These are phyloP conservation scores for Spizella passerina DNA, from an alignment of 2,797 vertebrate genomes.

Conservation along the genomic window DNA sequence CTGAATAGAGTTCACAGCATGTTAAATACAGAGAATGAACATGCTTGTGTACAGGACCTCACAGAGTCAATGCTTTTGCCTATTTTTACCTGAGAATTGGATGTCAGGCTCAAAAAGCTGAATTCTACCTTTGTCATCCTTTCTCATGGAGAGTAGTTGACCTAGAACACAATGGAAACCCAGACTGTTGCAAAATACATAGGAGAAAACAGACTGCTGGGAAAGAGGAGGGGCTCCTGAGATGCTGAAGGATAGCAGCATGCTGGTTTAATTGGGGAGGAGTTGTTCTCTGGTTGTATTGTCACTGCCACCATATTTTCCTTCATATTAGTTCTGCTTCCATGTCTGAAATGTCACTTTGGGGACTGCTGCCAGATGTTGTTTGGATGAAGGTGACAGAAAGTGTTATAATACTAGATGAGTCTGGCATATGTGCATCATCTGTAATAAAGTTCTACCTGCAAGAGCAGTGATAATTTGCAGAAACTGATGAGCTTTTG, in stretches of 20 bases:
- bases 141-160: not conserved
- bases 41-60: not conserved
- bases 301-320: not conserved
- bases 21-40: not conserved
- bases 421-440: constrained; percentile 23
- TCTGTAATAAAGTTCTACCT: constrained; percentile 33
- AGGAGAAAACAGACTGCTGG: not conserved
- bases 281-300: not conserved
- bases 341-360: constrained; percentile 39
- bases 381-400: constrained; percentile 39
- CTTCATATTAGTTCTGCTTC: constrained; percentile 47
- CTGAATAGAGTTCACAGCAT: not conserved
- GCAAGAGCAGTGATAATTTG: constrained; percentile 41
- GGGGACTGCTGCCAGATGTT: constrained; percentile 58
- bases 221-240: not conserved
- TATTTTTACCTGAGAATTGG: not conserved
- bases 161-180: not conserved
- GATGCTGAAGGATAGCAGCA: not conserved
- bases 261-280: not conserved
- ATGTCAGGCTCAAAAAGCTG: not conserved
- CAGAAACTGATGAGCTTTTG: constrained; percentile 28
- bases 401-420: constrained; percentile 42
- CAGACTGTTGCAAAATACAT: accelerated
- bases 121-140: not conserved
- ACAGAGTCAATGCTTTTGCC: not conserved